These are phyloP conservation scores for Gorsachius magnificus DNA, from an alignment of 2,797 vertebrate genomes.

Conservation along the genomic window DNA sequence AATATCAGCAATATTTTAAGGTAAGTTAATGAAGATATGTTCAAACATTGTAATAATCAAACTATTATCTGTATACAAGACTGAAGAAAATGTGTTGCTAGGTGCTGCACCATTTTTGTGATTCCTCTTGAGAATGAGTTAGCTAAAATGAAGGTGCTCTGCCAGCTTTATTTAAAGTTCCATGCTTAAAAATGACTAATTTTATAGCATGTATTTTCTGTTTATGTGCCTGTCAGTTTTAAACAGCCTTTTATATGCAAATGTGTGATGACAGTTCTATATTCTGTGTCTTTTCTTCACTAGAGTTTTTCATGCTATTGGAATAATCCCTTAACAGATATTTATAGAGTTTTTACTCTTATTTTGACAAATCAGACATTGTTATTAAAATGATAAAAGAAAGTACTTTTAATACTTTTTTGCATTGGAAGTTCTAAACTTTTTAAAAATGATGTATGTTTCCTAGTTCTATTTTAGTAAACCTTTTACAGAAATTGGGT, in stretches of 20 bases:
- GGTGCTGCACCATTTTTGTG: background rate
- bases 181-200: conserved; percentile 39
- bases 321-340: conserved; percentile 57
- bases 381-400: conserved; percentile 48
- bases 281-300: conserved; percentile 38
- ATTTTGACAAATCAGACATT: conserved; percentile 63
- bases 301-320: conserved; percentile 38
- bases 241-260: conserved; percentile 56
- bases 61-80: background rate
- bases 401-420: conserved; percentile 38
- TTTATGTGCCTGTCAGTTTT: conserved; percentile 63
- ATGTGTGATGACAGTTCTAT: conserved; percentile 30
- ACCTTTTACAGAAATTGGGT: background rate
- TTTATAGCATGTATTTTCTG: conserved; percentile 59
- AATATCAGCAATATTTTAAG: background rate
- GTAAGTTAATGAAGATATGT: background rate
- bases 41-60: background rate
- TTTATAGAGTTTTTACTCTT: conserved; percentile 60
- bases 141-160: background rate
- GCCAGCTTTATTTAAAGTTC: conserved; percentile 39
- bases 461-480: background rate
- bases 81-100: background rate
- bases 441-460: background rate
- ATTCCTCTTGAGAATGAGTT: conserved; percentile 25
- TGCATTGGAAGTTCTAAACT: conserved; percentile 3